phyloP scores from a whole-genome alignment of 1,140 invertebrate genomes.

The Drosophila jambulina region DNA sequence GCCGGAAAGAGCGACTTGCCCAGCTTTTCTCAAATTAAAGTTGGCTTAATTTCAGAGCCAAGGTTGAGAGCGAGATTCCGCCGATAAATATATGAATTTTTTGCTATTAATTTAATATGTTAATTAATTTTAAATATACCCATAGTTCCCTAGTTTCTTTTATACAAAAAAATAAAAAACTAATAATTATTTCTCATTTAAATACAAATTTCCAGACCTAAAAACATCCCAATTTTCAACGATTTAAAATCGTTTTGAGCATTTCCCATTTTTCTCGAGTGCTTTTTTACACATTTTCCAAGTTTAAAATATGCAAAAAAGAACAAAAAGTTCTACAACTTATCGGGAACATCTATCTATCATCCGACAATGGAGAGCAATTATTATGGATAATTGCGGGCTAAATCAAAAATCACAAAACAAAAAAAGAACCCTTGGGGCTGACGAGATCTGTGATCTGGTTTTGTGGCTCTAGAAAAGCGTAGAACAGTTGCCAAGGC shows the following conservation, averaged over 20 bases:
- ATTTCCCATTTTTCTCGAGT: neutral
- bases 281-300: neutral
- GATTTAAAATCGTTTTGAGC: neutral
- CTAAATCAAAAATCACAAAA: conserved; percentile 10
- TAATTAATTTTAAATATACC: neutral
- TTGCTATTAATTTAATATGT: neutral
- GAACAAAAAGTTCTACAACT: conserved; percentile 4
- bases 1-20: conserved; percentile 35
- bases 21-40: conserved; percentile 44
- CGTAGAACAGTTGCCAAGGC: conserved; percentile 45
- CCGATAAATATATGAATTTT: neutral
- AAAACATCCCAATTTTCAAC: neutral
- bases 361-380: conserved; percentile 35
- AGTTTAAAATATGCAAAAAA: conserved; percentile 2
- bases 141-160: neutral
- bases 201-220: neutral
- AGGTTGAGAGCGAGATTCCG: neutral
- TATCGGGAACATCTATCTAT: conserved; percentile 33
- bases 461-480: conserved; percentile 25
- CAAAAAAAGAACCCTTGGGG: conserved; percentile 29
- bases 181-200: neutral
- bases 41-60: conserved; percentile 29
- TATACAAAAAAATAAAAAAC: neutral
- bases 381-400: conserved; percentile 29
- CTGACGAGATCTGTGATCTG: conserved; percentile 30